Base-by-base conservation (phyloP, 2,113 vertebrate genomes). In the Synodontis membranacea region DNA sequence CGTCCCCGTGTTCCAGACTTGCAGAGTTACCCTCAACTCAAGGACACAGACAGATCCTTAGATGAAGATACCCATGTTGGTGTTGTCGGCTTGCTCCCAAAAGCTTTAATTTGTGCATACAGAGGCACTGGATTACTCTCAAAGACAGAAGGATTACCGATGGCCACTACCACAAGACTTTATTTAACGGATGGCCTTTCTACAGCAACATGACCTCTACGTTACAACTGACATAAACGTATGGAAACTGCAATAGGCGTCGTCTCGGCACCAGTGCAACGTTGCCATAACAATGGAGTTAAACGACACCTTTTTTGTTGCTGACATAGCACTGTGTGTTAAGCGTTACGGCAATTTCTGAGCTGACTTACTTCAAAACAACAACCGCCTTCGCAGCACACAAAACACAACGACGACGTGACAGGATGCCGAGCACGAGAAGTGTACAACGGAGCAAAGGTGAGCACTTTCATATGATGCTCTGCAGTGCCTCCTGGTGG, bases 21-120 rank as follows among this genome's bases (percentile, higher is more conserved):
- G 74, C 46, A 78, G 46, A 50, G 37, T 60, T 81, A 80, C 80
- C 86, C 84, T 86, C 74, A 74, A 64, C 78, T 88, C 88, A 91
- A 90, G 86, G 88, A 70, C 86, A 88, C 23, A 10, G 37, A 31
- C 50, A 84, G 56, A 44, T n/a, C 48, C n/a, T 39, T 70, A 54
- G 23, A 72, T 39, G 39, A 42, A 42, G 64, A 83, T 37, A 39
- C 21, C 52, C 12, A 39, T 80, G 50, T 1, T 50, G 31, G 52
- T 23, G 78, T 56, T 80, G 19, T 56, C 11, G 14, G 52, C 11
- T 39, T 58, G 78, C 52, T 39, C 52, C 1, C 34, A n/a, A 79
- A 14, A 25, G 21, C n/a, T 15, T 21, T 79, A 15, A 74, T 46
- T 54, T 50, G 14, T 37, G 37, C 50, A 34, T 79, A 52, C 21